phyloP scores from a whole-genome alignment of 2,888 invertebrate genomes.

The Limnephilus marmoratus region DNA sequence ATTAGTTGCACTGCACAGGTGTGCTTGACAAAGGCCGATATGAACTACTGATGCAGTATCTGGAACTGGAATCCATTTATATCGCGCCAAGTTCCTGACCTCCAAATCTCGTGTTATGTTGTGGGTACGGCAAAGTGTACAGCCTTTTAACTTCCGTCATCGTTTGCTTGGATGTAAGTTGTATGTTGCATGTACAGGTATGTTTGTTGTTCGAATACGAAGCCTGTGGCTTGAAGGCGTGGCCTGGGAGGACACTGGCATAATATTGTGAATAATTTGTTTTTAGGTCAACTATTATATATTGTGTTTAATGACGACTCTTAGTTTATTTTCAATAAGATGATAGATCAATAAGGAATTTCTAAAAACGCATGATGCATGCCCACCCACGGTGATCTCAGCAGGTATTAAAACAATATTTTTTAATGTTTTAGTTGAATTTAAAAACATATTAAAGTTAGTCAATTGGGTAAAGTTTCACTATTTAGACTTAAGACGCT shows the following conservation, averaged over 20 bases:
- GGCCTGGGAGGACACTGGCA: neutral
- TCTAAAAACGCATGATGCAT: too few species aligned
- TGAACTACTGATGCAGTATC: conserved; percentile 61
- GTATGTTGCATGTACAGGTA: neutral
- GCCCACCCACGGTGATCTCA: too few species aligned
- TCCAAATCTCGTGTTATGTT: conserved; percentile 52
- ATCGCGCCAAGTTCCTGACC: conserved; percentile 60
- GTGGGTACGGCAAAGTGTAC: neutral
- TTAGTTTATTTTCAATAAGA: too few species aligned
- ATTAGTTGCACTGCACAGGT: conserved; percentile 53
- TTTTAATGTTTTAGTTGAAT: too few species aligned
- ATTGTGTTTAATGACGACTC: neutral
- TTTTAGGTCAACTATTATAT: neutral
- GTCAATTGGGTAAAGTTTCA: too few species aligned
- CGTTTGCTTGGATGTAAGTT: neutral
- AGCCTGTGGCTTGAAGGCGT: conserved; percentile 6
- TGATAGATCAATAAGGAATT: too few species aligned
- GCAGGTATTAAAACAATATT: too few species aligned
- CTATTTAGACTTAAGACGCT: too few species aligned
- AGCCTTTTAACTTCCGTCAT: conserved; percentile 56
- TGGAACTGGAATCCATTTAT: conserved; percentile 63
- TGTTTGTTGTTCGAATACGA: neutral
- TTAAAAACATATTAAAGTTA: too few species aligned
- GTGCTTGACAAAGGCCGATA: conserved; percentile 59
- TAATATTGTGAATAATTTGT: neutral